A percentile compares a stretch with the other conserved stretches of the same genome.
Conservation (phyloP, 2,888 invertebrate species). For the Taenaris catops region DNA sequence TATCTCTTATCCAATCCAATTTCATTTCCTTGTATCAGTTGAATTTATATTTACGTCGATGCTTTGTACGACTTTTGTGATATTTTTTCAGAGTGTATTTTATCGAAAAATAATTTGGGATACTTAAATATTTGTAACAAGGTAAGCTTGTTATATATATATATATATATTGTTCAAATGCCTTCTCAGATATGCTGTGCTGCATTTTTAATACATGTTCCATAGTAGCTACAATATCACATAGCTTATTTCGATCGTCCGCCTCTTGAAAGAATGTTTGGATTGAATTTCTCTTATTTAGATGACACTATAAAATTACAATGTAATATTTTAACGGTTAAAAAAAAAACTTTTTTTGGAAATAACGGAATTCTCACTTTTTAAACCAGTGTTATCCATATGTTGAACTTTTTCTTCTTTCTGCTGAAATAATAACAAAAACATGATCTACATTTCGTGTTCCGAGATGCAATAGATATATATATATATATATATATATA, state of each 20-base stretch:
- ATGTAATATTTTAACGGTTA: no score
- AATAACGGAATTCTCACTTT: no score
- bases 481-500: no score
- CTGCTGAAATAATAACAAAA: not conserved
- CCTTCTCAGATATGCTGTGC: slow-evolving; percentile 16
- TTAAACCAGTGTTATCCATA: not conserved
- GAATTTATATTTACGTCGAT: slow-evolving; percentile 1
- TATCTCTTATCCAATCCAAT: slow-evolving; percentile 44
- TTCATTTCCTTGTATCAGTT: slow-evolving; percentile 12
- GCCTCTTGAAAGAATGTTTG: slow-evolving; percentile 54
- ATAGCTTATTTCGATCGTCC: slow-evolving; percentile 33
- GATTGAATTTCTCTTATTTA: slow-evolving; percentile 6
- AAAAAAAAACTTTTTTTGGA: no score
- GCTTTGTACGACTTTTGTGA: slow-evolving; percentile 9
- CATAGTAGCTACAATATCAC: slow-evolving; percentile 40
- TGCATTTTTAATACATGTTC: slow-evolving; percentile 28
- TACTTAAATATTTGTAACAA: slow-evolving; percentile 33
- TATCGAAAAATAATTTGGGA: slow-evolving; percentile 31
- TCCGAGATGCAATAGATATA: no score
- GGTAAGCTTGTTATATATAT: slow-evolving; percentile 34
- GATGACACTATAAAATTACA: no score
- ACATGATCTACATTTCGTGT: no score
- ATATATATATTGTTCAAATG: slow-evolving; percentile 37
- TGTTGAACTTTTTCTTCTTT: not conserved
- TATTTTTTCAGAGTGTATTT: slow-evolving; percentile 13